Percentiles rank a stretch among this genome's conserved stretches.
phyloP scores from a whole-genome alignment of 2,888 invertebrate genomes.

The Eristalinus sepulchralis region DNA sequence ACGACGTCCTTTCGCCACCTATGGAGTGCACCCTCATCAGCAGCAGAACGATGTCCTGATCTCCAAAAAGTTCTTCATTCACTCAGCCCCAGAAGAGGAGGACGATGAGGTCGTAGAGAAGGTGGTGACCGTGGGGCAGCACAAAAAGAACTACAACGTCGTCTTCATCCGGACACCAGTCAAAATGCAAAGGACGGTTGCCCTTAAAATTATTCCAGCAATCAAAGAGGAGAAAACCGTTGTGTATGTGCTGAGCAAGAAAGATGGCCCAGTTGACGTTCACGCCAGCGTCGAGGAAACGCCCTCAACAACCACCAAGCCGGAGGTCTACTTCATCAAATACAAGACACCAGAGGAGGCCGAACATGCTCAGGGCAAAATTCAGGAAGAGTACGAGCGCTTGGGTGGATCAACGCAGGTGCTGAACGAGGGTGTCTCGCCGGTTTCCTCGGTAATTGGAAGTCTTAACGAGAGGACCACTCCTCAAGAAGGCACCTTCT shows the following conservation, averaged over 20 bases:
- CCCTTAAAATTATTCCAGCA: slow-evolving; percentile 72
- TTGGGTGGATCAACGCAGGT: slow-evolving; percentile 72
- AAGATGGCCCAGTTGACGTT: slow-evolving; percentile 69
- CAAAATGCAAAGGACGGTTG: slow-evolving; percentile 47
- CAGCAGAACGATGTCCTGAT: slow-evolving; percentile 24
- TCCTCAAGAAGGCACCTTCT: neutral
- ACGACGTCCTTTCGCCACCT: neutral
- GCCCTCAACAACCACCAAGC: slow-evolving; percentile 70
- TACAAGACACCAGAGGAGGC: slow-evolving; percentile 74
- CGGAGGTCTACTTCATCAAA: slow-evolving; percentile 74
- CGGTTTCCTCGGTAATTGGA: slow-evolving; percentile 73
- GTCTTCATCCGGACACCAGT: slow-evolving; percentile 73
- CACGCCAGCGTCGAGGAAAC: slow-evolving; percentile 68
- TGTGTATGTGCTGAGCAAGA: slow-evolving; percentile 74
- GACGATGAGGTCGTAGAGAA: slow-evolving; percentile 66
- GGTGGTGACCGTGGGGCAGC: slow-evolving; percentile 65
- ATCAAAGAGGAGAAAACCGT: slow-evolving; percentile 73
- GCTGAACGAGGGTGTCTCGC: slow-evolving; percentile 72
- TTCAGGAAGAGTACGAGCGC: slow-evolving; percentile 73
- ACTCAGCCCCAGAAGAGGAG: slow-evolving; percentile 73
- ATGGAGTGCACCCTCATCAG: neutral
- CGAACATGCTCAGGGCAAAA: slow-evolving; percentile 72
- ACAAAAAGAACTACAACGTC: slow-evolving; percentile 73
- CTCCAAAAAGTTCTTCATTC: slow-evolving; percentile 72
- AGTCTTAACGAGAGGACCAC: slow-evolving; percentile 48